Percentiles rank a stretch among this genome's conserved stretches.
phyloP scores from a whole-genome alignment of 1,140 invertebrate species.

The Pararge aegeria region DNA sequence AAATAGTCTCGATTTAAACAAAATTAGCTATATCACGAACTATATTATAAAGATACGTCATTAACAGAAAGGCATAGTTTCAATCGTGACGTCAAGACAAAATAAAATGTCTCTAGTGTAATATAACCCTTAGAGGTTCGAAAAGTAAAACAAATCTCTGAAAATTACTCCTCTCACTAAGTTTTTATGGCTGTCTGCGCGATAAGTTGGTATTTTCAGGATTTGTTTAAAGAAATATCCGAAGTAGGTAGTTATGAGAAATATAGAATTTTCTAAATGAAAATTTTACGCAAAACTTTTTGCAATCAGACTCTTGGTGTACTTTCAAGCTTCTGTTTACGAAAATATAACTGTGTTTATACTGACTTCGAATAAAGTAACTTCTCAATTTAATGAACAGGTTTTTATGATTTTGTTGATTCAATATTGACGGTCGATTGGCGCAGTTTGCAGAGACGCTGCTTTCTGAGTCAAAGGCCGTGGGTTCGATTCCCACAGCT shows the following conservation, averaged over 20 bases:
- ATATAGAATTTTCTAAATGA: neutral
- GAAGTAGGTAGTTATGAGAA: constrained; percentile 5
- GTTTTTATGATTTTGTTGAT: too few relatives aligned
- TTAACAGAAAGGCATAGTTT: too few relatives aligned
- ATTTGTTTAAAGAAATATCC: neutral
- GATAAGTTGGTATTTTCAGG: neutral
- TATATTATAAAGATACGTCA: too few relatives aligned
- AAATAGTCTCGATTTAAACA: too few relatives aligned
- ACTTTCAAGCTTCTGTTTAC: neutral
- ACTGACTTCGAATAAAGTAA: too few relatives aligned
- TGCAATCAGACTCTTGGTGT: constrained; percentile 10
- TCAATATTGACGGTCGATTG: too few relatives aligned
- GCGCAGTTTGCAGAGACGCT: too few relatives aligned
- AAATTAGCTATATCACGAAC: too few relatives aligned
- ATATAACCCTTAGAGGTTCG: neutral
- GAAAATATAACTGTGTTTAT: too few relatives aligned
- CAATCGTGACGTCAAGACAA: neutral
- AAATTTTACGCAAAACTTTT: neutral
- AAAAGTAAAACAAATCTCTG: constrained; percentile 6
- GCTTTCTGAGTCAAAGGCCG: too few relatives aligned
- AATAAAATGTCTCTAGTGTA: neutral
- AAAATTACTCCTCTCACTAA: neutral
- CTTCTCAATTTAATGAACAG: too few relatives aligned
- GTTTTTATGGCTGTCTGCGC: constrained; percentile 8
- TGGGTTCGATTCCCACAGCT: too few relatives aligned